Evolutionary conservation across 2,113 vertebrate genomes (phyloP).

Genomic region (Anarhynchus alexandrinus): DNA sequence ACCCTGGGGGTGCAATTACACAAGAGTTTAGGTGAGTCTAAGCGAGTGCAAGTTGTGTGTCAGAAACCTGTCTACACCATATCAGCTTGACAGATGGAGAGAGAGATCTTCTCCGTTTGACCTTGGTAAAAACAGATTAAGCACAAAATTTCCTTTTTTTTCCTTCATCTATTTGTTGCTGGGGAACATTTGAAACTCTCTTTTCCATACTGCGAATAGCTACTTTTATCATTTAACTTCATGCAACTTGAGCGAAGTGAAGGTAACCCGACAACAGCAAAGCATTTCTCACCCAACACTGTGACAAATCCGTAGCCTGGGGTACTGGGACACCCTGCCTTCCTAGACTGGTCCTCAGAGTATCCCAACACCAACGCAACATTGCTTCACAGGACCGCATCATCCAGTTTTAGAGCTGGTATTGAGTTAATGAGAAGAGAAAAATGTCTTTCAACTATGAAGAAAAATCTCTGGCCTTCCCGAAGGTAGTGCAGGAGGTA

Average conservation of each 20-base stretch:
- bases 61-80: background rate
- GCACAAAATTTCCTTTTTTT: background rate
- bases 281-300: background rate
- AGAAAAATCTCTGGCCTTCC: background rate
- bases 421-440: background rate
- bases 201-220: accelerated
- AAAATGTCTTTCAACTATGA: background rate
- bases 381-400: accelerated
- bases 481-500: background rate
- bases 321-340: background rate
- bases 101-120: background rate
- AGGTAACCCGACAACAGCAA: background rate
- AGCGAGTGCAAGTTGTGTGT: background rate
- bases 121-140: background rate
- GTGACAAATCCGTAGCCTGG: background rate
- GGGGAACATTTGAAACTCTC: background rate
- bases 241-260: background rate
- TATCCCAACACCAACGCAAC: background rate
- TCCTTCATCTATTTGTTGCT: background rate
- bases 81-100: background rate
- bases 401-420: background rate
- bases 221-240: background rate
- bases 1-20: background rate
- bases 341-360: background rate
- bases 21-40: background rate